Base-by-base conservation (phyloP, 2,797 vertebrate genomes). In the Siniperca obscura region DNA sequence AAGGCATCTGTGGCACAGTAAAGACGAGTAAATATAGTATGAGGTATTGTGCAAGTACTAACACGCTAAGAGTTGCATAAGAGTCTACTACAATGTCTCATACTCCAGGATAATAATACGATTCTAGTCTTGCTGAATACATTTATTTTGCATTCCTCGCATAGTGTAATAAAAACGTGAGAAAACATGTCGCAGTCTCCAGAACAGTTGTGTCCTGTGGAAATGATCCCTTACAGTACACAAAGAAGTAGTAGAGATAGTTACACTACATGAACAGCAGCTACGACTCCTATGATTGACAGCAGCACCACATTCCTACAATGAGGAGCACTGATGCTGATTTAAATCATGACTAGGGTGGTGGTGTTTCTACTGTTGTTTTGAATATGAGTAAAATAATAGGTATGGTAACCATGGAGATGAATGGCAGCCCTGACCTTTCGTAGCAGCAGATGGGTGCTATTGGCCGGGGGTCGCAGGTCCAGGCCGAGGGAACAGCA, bases 401-500 rank as follows among this genome's bases (percentile, higher is more conserved):
- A 27, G 21, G 3, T 42, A 52, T 40, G 44, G 61, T 27, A 57
- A 30, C 30, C 22, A 46, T 21, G 61, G n/a, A 25, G 17, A 19
- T n/a, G 16, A 1, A 53, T 10, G 13, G 3, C 27, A 55, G 77
- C 19, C 13, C 85, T 76, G 66, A 96, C 95, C 94, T 95, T 96
- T 57, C 86, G 84, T 0, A 86, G 72, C 27, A 86, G 74, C 34
- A 38, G 78, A 12, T 81, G 81, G 44, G 34, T 55, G 81, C 67
- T 62, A 25, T 78, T 90, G 25, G 36, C 25, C 55, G 82, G 86
- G 12, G 92, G 87, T 85, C 90, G 95, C 34, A 92, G 75, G 71
- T 91, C 90, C 72, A 93, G 82, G 67, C 84, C 92, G 2, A 90
- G 86, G 44, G 95, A 96, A 55, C 96, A 96, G 91, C 96, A 96